Base-by-base conservation (phyloP, 2,888 invertebrate species). In the Tachystola acroxantha region DNA sequence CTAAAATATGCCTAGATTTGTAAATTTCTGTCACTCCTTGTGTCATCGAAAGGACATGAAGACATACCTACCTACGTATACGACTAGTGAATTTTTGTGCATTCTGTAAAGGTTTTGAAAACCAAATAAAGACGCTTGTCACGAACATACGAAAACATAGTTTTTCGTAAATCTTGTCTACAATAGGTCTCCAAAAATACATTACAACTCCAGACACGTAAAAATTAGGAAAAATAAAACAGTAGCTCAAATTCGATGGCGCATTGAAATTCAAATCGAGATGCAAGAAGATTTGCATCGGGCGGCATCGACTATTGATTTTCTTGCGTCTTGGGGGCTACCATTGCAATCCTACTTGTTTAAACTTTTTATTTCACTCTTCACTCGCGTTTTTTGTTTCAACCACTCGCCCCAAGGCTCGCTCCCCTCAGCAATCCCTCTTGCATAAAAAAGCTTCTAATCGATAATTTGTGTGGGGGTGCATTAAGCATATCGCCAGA, bases 361-460 rank as follows among this genome's bases (percentile, higher is more conserved):
- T 86, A 85, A 86, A 86, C 81, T 86, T 86, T 86, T 86, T 81
- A 82, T 86, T 85, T 86, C 73, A 80, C 85, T 86, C 86, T 82
- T 78, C 85, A 76, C 81, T 74, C 77, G 65, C 68, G 79, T 84
- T 86, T 86, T 86, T 86, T 86, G 86, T 86, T 86, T 86, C 86
- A 84, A 74, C 84, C 79, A 73, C 76, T 75, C 84, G 72, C 85
- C 85, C 81, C 65, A 66, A 59, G 71, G 70, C 59, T 53, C 58
- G 59, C 71, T 71, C 85, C 85, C 86, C 78, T 68, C 73, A 71
- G 75, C 64, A 76, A 57, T 78, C 85, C 82, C 86, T 86, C 86
- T 86, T 86, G 86, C 86, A 86, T 86, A 86, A 86, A 86, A 86
- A 86, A 86, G 86, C 84, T 81, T 79, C 85, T 86, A 86, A 86